Base-by-base conservation (phyloP, 2,797 vertebrate species). In the Myripristis murdjan region DNA sequence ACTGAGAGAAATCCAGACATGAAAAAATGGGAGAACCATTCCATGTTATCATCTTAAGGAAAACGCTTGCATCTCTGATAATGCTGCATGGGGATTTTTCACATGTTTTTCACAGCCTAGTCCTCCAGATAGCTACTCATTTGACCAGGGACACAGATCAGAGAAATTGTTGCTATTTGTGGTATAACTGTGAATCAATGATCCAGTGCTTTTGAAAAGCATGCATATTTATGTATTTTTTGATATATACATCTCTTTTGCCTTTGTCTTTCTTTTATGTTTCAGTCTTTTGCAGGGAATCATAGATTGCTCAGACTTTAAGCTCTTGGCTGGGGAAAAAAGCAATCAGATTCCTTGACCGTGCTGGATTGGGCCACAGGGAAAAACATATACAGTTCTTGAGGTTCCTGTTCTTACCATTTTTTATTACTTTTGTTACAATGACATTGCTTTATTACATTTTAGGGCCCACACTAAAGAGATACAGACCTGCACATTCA, bases 31-130 rank as follows among this genome's bases (percentile, higher is more conserved):
- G 4, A 53, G 4, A 57, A 57, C 41, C 15, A 10, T 49, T 37
- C 2, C 0, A 2, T 66, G 66, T 68, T 24, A 61, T 67, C 24
- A 56, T 56, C 16, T 55, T 54, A 8, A 26, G 20, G 33, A 49
- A 70, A 57, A 70, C n/a, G 28, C 23, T 49, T 60, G 69, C 31
- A 65, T 24, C 26, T 22, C 15, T 54, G 52, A 79, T 31, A 52
- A 58, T 58, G 39, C 18, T 57, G 49, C 57, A 44, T 1, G 22
- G 12, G 18, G 9, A 16, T 62, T 63, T 41, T 15, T 41, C 18
- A 15, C 37, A 41, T 14, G 12, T 33, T 55, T 33, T 9, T 26
- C 35, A 57, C 18, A 65, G 51, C 16, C 7, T n/a, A 22, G 39
- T 67, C 31, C 62, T 37, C 10, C 28, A 41, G 28, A 54, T 47